Evolutionary conservation across 2,113 vertebrate genomes (phyloP).

Genomic region (Gnathonemus echidnorhynchus): DNA sequence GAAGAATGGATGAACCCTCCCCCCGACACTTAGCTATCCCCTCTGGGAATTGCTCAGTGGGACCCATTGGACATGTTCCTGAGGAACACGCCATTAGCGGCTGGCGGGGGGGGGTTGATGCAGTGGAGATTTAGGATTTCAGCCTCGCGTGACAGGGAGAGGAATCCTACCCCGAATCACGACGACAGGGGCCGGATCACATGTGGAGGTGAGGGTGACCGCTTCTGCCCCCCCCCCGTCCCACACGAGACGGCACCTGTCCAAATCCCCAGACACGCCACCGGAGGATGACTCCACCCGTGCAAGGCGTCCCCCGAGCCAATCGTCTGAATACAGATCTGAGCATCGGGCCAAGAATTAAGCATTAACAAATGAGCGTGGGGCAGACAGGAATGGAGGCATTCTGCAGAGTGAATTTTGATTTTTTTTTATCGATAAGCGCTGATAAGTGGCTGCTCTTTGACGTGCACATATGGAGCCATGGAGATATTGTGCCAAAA

Average conservation of each 20-base stretch:
- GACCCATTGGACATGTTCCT: not conserved
- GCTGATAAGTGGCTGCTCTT: not conserved
- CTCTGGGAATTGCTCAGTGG: not conserved
- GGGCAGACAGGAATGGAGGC: not conserved
- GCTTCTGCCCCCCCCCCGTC: not conserved
- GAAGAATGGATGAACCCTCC: not conserved
- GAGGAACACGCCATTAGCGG: not conserved
- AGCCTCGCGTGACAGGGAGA: not conserved
- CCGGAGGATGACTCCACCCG: not conserved
- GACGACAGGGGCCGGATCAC: not conserved
- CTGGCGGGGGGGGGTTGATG: not conserved
- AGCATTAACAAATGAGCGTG: not conserved
- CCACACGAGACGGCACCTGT: not conserved
- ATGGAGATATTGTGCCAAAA: not conserved
- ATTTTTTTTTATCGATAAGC: not conserved
- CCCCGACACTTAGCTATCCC: not conserved
- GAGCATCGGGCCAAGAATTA: not conserved
- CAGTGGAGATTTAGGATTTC: not conserved
- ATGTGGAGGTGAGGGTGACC: not conserved
- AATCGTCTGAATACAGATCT: not conserved
- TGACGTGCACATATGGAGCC: not conserved
- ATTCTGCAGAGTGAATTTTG: not conserved
- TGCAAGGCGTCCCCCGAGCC: not conserved
- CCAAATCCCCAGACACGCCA: not conserved
- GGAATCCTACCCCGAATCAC: not conserved